Base-by-base conservation (phyloP, 2,888 invertebrate species). In the Idaea biselata region DNA sequence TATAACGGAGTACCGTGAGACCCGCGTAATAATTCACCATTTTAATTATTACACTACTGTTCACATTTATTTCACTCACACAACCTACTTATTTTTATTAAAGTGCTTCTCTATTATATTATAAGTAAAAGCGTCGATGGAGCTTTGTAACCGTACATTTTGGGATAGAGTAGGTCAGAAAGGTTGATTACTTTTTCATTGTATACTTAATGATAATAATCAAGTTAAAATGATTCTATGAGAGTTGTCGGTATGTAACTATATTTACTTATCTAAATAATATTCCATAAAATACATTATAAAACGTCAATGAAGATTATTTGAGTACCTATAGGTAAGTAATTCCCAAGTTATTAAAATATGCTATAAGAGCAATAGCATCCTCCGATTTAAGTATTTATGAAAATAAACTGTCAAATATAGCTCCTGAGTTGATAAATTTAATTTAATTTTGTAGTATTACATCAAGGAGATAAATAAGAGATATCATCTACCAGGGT, bases 401-500 rank as follows among this genome's bases (percentile, higher is more conserved):
- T 56, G 18, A 8, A 18, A 18, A 56, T 56, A 60, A 60, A 63
- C 54, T 7, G 58, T 16, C 33, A 55, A 32, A 60, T 55, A 25
- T 5, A 6, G 31, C 55, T 62, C 18, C 63, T 73, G 71, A 75
- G 73, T 74, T 76, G 77, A 79, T 71, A 74, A 79, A 83, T 79
- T 75, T 78, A 79, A 78, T 78, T 78, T 71, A 74, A 79, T 81
- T 81, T 76, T 80, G 75, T 78, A 75, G 73, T 73, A 77, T 76
- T 77, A 77, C 71, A 74, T 75, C 70, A 75, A 71, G 62, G 67
- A 76, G 80, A 82, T 79, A 81, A 79, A 76, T 76, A 76, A 69
- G 72, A 81, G 82, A 86, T 85, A 85, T 78, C 78, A 82, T 81
- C 82, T 73, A 76, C 77, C 74, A 76, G 78, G 79, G 78, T 74